Evolutionary conservation across 2,888 invertebrate species (phyloP).

Genomic region (Andrena marginata): DNA sequence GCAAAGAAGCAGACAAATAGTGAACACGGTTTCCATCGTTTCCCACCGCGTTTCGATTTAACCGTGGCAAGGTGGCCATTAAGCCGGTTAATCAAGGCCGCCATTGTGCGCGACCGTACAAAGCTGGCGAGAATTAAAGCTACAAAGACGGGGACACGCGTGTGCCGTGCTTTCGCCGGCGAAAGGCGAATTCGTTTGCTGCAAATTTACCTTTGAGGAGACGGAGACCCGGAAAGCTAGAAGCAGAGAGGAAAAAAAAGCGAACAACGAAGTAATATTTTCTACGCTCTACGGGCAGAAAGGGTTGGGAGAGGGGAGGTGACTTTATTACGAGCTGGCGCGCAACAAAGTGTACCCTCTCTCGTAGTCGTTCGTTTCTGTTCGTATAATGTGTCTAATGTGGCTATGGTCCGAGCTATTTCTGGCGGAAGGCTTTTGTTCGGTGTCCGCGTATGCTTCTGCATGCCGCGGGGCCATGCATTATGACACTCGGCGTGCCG

Average conservation of each 20-base stretch:
- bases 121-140: neutral
- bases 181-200: constrained; percentile 7
- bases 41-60: neutral
- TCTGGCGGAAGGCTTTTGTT: constrained; percentile 65
- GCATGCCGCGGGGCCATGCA: constrained; percentile 42
- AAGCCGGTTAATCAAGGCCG: neutral
- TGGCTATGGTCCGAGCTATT: constrained; percentile 60
- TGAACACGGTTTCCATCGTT: neutral
- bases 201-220: constrained; percentile 4
- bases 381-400: constrained; percentile 71
- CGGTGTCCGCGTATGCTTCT: constrained; percentile 49
- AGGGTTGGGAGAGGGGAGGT: constrained; percentile 7
- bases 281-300: constrained; percentile 24
- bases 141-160: neutral
- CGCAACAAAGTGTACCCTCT: constrained; percentile 48
- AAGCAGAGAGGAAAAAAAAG: neutral
- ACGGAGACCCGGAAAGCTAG: neutral
- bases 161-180: neutral
- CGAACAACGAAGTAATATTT: constrained; percentile 47
- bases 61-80: neutral
- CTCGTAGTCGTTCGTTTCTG: constrained; percentile 61
- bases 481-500: constrained; percentile 45
- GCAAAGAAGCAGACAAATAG: neutral
- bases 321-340: constrained; percentile 62
- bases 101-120: neutral